A percentile compares a stretch with the other conserved stretches of the same genome.
These are phyloP conservation scores for Eublepharis macularius DNA, from an alignment of 2,113 vertebrate genomes.

Conservation along the genomic window DNA sequence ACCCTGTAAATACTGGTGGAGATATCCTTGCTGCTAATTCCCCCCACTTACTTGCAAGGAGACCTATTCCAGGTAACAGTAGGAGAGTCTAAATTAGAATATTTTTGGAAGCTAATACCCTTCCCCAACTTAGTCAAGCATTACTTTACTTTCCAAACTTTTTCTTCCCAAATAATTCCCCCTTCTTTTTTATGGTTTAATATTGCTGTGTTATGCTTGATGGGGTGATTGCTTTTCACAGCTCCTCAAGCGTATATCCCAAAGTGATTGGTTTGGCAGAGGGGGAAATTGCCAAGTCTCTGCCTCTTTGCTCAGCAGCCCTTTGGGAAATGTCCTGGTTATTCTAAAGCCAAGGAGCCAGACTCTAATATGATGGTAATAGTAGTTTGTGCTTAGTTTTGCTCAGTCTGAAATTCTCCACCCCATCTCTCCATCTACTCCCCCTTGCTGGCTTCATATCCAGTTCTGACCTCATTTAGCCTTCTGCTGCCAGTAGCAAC, in stretches of 20 bases:
- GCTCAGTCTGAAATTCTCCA: not conserved
- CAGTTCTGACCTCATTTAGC: not conserved
- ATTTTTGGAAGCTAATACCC: too few species aligned
- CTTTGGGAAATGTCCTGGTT: rapidly evolving
- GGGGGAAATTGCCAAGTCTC: not conserved
- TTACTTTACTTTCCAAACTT: not conserved
- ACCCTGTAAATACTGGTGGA: too few species aligned
- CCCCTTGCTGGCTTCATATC: not conserved
- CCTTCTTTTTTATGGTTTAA: not conserved
- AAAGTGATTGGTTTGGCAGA: constrained; percentile 31
- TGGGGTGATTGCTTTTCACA: not conserved
- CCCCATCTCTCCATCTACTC: too few species aligned
- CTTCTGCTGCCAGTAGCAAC: not conserved
- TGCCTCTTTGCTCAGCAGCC: not conserved
- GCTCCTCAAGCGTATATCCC: not conserved
- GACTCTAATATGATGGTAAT: not conserved
- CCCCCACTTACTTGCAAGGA: too few species aligned
- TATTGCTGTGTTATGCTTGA: constrained; percentile 33
- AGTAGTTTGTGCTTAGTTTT: not conserved
- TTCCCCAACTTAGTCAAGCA: not conserved
- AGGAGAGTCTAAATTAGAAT: too few species aligned
- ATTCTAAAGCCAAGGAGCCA: not conserved
- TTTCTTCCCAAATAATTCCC: not conserved
- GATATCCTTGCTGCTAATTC: too few species aligned
- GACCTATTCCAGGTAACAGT: too few species aligned